These are phyloP conservation scores for Ataeniobius toweri DNA, from an alignment of 2,797 vertebrate species.

Conservation along the genomic window DNA sequence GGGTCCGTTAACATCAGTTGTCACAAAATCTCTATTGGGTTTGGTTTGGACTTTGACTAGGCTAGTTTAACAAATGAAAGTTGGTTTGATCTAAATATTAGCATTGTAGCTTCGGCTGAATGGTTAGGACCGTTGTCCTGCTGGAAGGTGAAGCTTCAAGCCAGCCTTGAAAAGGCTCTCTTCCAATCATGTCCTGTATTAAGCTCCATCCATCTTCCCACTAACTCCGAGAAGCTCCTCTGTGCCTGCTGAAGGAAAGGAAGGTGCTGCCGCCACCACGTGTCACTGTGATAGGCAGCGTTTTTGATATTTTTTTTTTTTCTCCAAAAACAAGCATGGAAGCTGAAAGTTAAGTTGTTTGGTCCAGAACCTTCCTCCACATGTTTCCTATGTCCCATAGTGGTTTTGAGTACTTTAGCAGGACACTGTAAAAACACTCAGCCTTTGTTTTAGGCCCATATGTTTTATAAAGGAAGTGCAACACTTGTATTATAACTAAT, in stretches of 20 bases:
- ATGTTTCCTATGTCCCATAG: not conserved
- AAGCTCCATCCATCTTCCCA: not conserved
- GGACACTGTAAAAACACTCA: not conserved
- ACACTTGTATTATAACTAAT: not conserved
- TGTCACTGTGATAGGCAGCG: not conserved
- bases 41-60: not conserved
- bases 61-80: not conserved
- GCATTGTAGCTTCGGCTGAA: too few relatives aligned
- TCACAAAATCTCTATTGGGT: not conserved
- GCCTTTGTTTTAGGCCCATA: not conserved
- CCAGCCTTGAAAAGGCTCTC: not conserved
- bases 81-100: not conserved
- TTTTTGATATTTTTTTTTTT: not conserved
- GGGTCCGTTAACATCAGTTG: not conserved
- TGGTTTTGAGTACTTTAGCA: not conserved
- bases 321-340: not conserved
- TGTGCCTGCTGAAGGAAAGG: not conserved
- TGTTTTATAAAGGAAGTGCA: constrained; percentile 2
- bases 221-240: not conserved
- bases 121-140: not conserved
- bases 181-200: not conserved
- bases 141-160: not conserved
- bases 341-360: too few relatives aligned
- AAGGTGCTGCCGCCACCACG: too few relatives aligned
- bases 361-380: not conserved